Percentiles rank a stretch among this genome's conserved stretches.
Evolutionary conservation across 2,797 vertebrate species (phyloP).

Genomic region (Chloroceryle inda): DNA sequence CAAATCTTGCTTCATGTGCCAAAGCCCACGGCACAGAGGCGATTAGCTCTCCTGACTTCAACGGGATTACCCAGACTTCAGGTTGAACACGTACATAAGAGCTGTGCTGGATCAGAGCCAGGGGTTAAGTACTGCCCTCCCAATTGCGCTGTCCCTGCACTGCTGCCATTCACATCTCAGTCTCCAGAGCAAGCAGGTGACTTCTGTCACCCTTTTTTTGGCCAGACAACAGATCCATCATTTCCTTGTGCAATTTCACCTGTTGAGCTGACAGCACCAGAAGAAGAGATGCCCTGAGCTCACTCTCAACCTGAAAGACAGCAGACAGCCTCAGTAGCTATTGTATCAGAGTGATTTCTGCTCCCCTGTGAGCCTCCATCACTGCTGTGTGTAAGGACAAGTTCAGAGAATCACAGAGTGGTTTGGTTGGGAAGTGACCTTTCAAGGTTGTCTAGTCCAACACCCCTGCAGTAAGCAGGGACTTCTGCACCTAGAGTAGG

Average conservation of each 20-base stretch:
- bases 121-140: background rate
- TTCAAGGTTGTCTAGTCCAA: background rate
- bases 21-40: background rate
- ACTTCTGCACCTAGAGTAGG: background rate
- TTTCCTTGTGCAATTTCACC: background rate
- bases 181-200: accelerated
- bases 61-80: background rate
- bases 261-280: background rate
- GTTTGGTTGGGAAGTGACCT: background rate
- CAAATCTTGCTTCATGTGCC: background rate
- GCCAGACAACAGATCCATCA: background rate
- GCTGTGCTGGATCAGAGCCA: background rate
- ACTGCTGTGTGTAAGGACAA: background rate
- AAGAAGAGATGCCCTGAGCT: background rate
- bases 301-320: background rate
- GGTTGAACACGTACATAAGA: background rate
- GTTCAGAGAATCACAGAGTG: background rate
- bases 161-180: background rate
- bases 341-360: accelerated
- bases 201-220: background rate
- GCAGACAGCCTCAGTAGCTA: background rate
- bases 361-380: background rate
- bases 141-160: background rate
- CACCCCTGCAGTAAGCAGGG: background rate
- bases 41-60: background rate